Evolutionary conservation across 2,888 invertebrate genomes (phyloP), one percentile per base, ranked within the genome.

Genomic region (Andrena marginata): DNA sequence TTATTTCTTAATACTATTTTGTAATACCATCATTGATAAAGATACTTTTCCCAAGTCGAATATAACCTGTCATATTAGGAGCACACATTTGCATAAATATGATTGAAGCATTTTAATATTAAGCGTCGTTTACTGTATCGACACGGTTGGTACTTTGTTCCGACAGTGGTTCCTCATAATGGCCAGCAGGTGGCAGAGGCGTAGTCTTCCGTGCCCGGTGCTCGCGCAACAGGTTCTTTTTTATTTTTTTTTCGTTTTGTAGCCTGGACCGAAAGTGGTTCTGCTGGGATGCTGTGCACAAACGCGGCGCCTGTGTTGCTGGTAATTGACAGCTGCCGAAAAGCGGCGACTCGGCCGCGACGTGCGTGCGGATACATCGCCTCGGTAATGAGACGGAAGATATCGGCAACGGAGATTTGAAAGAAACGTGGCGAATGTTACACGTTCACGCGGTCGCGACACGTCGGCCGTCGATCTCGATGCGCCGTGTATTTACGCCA

Each of bases 271-370:
- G 85, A 90, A 88, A 90, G 89, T 80, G 84, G 84, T 88, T 80
- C 82, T 82, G 72, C 84, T 86, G 86, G 87, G 92, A 92, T 91
- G 92, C 91, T 92, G 56, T 26, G 92, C 87, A 88, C 78, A 82
- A 85, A 88, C 86, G 87, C 88, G 83, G 89, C 87, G 89, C 89
- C 89, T 89, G 91, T 87, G 90, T 91, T 89, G 86, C 91, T 85
- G 85, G 89, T 92, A 92, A 91, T 92, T 92, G 92, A 92, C 92
- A 92, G 92, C 91, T 91, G 91, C 91, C 92, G 92, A 92, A 92
- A 92, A 91, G 90, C 89, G 85, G 87, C 90, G 87, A 86, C 62
- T 85, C 87, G 85, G 70, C 76, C 70, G 69, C 56, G 60, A 82
- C 76, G 87, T 80, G 80, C 79, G 84, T 69, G 77, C 71, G 71